Base-by-base conservation (phyloP, 2,113 vertebrate species). In the Puffinus mauretanicus region DNA sequence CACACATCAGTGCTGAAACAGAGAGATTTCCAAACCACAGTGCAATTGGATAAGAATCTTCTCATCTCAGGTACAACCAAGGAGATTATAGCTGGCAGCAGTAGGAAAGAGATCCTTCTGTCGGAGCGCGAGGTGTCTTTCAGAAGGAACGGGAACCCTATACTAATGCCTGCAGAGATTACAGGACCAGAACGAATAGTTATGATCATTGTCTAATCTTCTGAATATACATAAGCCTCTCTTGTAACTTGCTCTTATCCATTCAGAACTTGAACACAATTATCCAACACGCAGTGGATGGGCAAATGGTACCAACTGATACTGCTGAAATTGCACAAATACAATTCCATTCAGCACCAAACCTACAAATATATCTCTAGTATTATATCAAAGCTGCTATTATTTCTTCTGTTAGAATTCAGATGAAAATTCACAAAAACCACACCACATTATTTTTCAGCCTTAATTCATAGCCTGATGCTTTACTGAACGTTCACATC, bases 1-100 rank as follows among this genome's bases (percentile, higher is more conserved):
- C 65, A 67, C 60, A 69, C 80, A 78, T 57, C 88, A 88, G 60
- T 70, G 80, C 79, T 52, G 86, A 60, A 92, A 71, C 64, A 64
- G 86, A 90, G 67, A 51, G 49, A 60, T 86, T 86, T 70, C 81
- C 81, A 76, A 88, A 81, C 30, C 67, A 66, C 71, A 7, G 42
- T 12, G 52, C 58, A 66, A 49, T 4, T 73, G 79, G 79, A 77
- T 88, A 88, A 86, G 88, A 91, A 88, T 90, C 90, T 83, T 91
- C 80, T 93, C 93, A 95, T 88, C 72, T 90, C 72, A 52, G 65
- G 3, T 75, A 88, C 72, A 46, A 67, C 88, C 77, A 79, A 70
- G 77, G 80, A 94, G 72, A 93, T 86, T 84, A 93, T 69, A 86
- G 69, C 72, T 93, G 83, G 86, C 69, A 94, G 60, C 89, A 89